A percentile compares a stretch with the other conserved stretches of the same genome.
Evolutionary conservation across 2,113 vertebrate genomes (phyloP).

Genomic region (Bothrops jararaca): DNA sequence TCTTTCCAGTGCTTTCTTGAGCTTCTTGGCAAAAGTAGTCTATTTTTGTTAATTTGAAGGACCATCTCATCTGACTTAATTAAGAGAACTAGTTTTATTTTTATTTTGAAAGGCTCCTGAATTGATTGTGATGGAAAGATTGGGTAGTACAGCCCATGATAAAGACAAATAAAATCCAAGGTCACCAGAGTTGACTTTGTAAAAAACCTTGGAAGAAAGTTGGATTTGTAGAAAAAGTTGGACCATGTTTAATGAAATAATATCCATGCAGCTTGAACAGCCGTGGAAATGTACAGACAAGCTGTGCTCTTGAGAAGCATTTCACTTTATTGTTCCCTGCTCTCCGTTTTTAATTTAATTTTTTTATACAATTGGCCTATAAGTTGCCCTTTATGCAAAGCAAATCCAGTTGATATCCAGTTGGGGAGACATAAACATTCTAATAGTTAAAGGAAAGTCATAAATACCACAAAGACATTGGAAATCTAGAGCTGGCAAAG

Average conservation of each 20-base stretch:
- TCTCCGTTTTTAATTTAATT: slow-evolving; percentile 32
- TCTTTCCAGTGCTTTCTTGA: background rate
- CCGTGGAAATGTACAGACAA: background rate
- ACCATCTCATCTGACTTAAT: background rate
- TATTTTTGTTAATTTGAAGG: background rate
- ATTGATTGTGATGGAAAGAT: background rate
- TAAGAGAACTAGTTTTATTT: background rate
- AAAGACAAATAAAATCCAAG: background rate
- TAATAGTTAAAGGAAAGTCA: background rate
- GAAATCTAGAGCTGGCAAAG: slow-evolving; percentile 8
- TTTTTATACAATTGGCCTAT: background rate
- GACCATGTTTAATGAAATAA: background rate
- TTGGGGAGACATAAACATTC: slow-evolving; percentile 12
- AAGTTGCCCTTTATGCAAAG: slow-evolving; percentile 23
- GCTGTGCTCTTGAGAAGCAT: background rate
- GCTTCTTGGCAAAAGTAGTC: background rate
- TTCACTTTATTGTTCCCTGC: slow-evolving; percentile 17
- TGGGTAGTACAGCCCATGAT: background rate
- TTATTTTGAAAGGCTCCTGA: background rate
- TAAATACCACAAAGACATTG: slow-evolving; percentile 22
- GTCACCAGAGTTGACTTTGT: slow-evolving; percentile 1
- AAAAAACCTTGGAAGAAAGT: background rate
- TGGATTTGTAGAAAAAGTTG: background rate
- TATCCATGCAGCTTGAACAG: background rate
- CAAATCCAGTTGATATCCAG: background rate